A percentile compares a stretch with the other conserved stretches of the same genome.
Evolutionary conservation across 2,797 vertebrate species (phyloP).

Genomic region (Psittacula derbiana): DNA sequence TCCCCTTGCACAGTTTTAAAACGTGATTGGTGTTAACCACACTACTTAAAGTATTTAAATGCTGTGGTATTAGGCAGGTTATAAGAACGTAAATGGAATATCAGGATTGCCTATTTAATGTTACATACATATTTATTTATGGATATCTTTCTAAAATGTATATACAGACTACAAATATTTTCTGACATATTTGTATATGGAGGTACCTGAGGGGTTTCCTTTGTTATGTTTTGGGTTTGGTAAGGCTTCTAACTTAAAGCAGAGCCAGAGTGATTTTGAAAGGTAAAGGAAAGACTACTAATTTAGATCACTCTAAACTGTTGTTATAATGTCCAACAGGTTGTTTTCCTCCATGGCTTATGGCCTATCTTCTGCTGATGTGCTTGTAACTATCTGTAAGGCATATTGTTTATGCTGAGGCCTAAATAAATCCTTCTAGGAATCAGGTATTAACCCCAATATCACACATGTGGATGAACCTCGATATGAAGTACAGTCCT

Average conservation of each 20-base stretch:
- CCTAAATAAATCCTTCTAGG: neutral
- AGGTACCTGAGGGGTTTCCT: neutral
- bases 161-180: neutral
- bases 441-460: neutral
- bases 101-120: neutral
- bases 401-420: neutral
- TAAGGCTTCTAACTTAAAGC: neutral
- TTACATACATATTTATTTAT: neutral
- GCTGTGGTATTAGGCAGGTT: neutral
- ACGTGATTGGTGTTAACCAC: neutral
- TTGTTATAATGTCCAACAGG: neutral
- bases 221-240: neutral
- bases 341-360: neutral
- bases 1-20: neutral
- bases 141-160: neutral
- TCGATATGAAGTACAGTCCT: neutral
- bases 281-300: neutral
- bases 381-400: neutral
- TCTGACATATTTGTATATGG: neutral
- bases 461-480: fast-evolving
- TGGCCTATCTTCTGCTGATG: neutral
- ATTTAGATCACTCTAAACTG: neutral
- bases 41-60: neutral
- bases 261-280: neutral
- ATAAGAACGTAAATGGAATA: neutral